phyloP scores from a whole-genome alignment of 1,140 invertebrate species.

The Lucilia cuprina region DNA sequence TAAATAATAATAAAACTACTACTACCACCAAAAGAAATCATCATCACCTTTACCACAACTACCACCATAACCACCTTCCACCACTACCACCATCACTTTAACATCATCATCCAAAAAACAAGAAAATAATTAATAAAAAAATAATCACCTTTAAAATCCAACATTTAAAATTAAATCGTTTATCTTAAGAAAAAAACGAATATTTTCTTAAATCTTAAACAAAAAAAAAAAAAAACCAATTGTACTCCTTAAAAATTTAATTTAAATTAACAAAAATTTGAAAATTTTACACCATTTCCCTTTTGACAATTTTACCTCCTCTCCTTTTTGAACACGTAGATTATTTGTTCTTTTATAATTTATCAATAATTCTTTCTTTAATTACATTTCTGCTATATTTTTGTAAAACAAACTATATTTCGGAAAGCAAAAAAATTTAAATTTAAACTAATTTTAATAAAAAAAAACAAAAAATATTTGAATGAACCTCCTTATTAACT shows the following conservation, averaged over 20 bases:
- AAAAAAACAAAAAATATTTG: too few species aligned
- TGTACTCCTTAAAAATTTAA: background rate
- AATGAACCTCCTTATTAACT: too few species aligned
- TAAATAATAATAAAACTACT: slow-evolving; percentile 22
- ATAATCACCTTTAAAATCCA: background rate
- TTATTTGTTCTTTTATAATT: background rate
- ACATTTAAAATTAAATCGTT: background rate
- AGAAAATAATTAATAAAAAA: background rate
- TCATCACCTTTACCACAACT: slow-evolving; percentile 20
- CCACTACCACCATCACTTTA: background rate
- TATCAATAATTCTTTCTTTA: background rate
- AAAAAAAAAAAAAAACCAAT: background rate
- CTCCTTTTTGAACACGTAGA: background rate
- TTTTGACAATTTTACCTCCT: background rate
- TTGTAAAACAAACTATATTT: background rate
- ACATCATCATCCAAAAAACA: slow-evolving; percentile 9
- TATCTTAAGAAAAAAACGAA: background rate
- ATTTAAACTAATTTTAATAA: background rate
- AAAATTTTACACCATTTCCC: background rate
- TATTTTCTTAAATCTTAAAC: background rate
- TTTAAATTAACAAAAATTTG: background rate
- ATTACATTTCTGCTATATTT: background rate
- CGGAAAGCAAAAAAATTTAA: background rate
- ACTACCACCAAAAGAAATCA: slow-evolving; percentile 16
- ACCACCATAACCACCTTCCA: slow-evolving; percentile 16